Conservation (phyloP, 2,113 vertebrate genomes). For the Leiothrix lutea region DNA sequence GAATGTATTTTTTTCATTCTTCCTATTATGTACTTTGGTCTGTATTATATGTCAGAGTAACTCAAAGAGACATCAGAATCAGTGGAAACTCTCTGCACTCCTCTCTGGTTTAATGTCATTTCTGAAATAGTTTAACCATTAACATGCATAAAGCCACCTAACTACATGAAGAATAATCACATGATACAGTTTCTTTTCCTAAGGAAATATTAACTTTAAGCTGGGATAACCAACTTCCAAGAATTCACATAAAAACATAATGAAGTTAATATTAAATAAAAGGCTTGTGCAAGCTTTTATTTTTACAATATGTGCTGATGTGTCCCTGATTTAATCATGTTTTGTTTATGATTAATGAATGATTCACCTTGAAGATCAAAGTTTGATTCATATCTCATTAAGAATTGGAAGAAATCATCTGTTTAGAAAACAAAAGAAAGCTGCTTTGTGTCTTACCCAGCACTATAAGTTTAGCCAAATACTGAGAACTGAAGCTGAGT, state of each 20-base stretch:
- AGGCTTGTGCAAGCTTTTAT: slow-evolving; percentile 69
- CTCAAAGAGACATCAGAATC: background rate
- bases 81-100: background rate
- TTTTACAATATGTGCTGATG: slow-evolving; percentile 72
- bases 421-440: slow-evolving; percentile 65
- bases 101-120: background rate
- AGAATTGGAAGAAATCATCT: slow-evolving; percentile 79
- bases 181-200: slow-evolving; percentile 44
- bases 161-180: slow-evolving; percentile 37
- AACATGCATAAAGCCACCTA: background rate
- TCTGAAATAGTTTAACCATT: slow-evolving; percentile 41
- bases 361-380: slow-evolving; percentile 77
- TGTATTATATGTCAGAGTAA: background rate
- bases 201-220: slow-evolving; percentile 71
- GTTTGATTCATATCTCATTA: slow-evolving; percentile 81
- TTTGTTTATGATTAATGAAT: slow-evolving; percentile 81
- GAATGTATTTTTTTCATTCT: background rate
- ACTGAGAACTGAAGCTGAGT: background rate
- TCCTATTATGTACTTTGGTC: background rate
- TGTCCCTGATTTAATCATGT: slow-evolving; percentile 69
- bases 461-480: background rate
- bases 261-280: slow-evolving; percentile 81
- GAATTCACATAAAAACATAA: slow-evolving; percentile 76
- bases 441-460: slow-evolving; percentile 14
- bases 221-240: slow-evolving; percentile 71